These are phyloP conservation scores for Ataeniobius toweri DNA, from an alignment of 2,797 vertebrate species.

Conservation along the genomic window DNA sequence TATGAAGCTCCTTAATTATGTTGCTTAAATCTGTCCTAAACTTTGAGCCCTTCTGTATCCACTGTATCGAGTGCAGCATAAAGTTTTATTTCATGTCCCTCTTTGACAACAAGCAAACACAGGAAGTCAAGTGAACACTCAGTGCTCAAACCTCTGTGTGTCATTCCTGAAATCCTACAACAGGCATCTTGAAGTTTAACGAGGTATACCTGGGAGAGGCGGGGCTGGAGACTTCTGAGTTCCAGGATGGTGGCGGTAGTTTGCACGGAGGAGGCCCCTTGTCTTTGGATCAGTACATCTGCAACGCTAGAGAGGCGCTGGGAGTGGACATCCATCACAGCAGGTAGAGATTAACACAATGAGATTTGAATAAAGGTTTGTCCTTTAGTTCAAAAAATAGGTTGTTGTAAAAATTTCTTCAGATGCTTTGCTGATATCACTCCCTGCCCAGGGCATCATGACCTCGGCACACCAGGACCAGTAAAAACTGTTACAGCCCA, in stretches of 20 bases:
- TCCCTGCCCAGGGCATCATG: neutral
- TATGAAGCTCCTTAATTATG: too few relatives aligned
- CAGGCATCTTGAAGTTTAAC: constrained; percentile 94
- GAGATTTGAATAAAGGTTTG: neutral
- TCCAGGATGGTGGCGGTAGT: constrained; percentile 65
- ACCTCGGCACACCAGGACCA: too few relatives aligned
- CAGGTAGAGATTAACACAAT: constrained; percentile 69
- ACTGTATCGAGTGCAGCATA: neutral
- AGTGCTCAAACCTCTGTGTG: neutral
- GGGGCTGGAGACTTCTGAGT: constrained; percentile 54
- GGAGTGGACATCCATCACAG: constrained; percentile 89
- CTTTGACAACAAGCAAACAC: neutral
- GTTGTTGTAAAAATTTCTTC: neutral
- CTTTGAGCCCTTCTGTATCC: neutral
- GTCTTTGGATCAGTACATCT: constrained; percentile 87
- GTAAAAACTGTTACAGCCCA: neutral
- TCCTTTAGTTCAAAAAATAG: neutral
- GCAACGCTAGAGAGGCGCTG: constrained; percentile 86
- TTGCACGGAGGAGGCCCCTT: constrained; percentile 63
- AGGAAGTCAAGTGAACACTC: neutral
- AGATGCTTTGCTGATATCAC: neutral
- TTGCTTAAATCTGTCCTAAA: neutral
- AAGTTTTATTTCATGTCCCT: neutral
- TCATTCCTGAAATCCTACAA: neutral
- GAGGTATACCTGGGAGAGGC: constrained; percentile 88